These are phyloP conservation scores for Campylorhamphus procurvoides DNA, from an alignment of 2,113 vertebrate species.

Conservation along the genomic window DNA sequence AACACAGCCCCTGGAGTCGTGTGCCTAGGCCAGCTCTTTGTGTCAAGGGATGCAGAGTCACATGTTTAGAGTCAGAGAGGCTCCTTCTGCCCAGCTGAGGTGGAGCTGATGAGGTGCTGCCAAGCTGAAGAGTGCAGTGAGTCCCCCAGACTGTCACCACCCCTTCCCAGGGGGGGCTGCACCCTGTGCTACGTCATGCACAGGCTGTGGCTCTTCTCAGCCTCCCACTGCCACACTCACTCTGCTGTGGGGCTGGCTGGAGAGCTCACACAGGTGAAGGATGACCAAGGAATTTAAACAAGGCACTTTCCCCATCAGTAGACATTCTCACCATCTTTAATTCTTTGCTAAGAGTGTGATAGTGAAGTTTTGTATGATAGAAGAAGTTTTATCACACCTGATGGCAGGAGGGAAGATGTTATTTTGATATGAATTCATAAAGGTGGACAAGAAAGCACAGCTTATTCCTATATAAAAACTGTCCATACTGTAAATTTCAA, in stretches of 20 bases:
- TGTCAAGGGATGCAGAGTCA: background rate
- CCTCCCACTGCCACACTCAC: accelerated
- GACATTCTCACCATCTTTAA: background rate
- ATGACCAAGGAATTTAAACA: background rate
- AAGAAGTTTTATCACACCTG: background rate
- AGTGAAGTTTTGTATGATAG: background rate
- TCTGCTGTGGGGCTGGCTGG: background rate
- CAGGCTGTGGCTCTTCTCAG: background rate
- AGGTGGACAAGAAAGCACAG: background rate
- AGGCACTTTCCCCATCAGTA: background rate
- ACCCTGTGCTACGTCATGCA: accelerated
- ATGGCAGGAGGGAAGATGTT: background rate
- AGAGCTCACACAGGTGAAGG: background rate
- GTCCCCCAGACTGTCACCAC: background rate
- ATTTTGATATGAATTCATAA: background rate
- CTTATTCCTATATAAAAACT: background rate
- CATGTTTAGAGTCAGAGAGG: background rate
- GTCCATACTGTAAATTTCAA: background rate
- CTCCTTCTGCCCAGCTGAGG: background rate
- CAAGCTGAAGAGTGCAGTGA: background rate
- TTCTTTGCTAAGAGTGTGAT: background rate
- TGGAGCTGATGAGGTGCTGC: background rate
- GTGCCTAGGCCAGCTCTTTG: background rate
- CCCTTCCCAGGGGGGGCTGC: background rate
- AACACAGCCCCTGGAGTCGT: accelerated